These are phyloP conservation scores for Hydrozoanthus gracilis DNA, from an alignment of 92 coral and sea anemone species.

Conservation along the genomic window DNA sequence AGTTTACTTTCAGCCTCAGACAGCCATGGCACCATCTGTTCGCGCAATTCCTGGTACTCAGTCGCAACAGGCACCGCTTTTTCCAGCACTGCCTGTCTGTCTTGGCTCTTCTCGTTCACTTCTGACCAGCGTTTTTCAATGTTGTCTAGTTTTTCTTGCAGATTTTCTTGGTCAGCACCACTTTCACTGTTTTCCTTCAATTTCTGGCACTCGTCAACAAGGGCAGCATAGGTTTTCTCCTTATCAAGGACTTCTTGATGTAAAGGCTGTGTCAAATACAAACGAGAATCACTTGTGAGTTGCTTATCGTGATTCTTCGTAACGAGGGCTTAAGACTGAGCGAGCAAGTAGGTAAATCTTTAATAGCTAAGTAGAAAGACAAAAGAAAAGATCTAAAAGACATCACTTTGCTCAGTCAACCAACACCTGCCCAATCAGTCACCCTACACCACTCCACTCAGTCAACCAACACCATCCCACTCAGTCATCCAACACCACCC, in stretches of 20 bases:
- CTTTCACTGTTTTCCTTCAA: conserved; percentile 75
- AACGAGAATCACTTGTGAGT: not conserved
- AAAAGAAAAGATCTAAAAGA: too few species aligned
- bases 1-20: conserved; percentile 77
- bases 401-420: too few species aligned
- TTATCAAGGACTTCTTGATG: conserved; percentile 84
- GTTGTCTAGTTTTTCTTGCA: conserved; percentile 82
- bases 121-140: conserved; percentile 84
- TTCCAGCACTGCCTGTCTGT: conserved; percentile 73
- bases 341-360: not conserved
- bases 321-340: not conserved
- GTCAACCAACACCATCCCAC: too few species aligned
- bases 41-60: conserved; percentile 78
- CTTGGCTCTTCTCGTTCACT: conserved; percentile 73
- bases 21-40: conserved; percentile 81
- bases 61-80: conserved; percentile 77
- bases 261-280: conserved; percentile 58
- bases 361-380: not conserved
- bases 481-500: too few species aligned
- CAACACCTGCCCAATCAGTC: too few species aligned
- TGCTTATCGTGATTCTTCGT: not conserved
- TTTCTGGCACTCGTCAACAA: conserved; percentile 68
- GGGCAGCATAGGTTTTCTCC: conserved; percentile 73
- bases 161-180: conserved; percentile 75
- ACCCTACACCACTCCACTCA: too few species aligned